Percentiles rank a stretch among this genome's conserved stretches.
Evolutionary conservation across 2,888 invertebrate species (phyloP).

Genomic region (Parasteatoda lunata): DNA sequence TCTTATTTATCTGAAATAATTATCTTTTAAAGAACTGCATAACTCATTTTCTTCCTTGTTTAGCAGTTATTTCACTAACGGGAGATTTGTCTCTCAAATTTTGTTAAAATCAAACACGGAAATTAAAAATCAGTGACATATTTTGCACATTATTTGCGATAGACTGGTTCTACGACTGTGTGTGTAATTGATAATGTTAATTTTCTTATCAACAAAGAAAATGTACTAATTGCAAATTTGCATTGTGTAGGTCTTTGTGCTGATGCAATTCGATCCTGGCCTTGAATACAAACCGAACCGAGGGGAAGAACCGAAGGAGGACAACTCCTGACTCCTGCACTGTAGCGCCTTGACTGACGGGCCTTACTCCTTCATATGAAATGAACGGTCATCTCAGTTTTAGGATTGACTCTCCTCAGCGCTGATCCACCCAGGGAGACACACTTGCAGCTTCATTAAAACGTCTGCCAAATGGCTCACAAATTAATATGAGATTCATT

Average conservation of each 20-base stretch:
- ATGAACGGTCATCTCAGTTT: constrained; percentile 4
- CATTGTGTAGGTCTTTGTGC: constrained; percentile 87
- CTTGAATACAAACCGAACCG: constrained; percentile 83
- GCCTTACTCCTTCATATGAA: constrained; percentile 92
- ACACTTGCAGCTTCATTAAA: neutral
- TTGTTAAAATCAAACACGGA: no score
- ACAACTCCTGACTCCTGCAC: constrained; percentile 98
- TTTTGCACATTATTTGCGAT: no score
- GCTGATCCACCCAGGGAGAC: neutral
- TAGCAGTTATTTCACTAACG: no score
- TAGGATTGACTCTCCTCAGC: constrained; percentile 30
- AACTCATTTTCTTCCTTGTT: no score
- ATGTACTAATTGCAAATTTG: neutral
- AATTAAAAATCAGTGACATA: no score
- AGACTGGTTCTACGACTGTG: no score
- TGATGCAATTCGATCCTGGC: constrained; percentile 99
- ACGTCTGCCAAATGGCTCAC: no score
- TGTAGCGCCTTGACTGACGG: constrained; percentile 99
- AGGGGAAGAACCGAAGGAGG: constrained; percentile 80
- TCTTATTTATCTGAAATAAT: no score
- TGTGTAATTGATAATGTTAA: neutral
- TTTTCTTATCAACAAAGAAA: neutral
- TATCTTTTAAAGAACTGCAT: no score
- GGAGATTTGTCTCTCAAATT: no score
- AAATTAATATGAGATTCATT: no score